phyloP scores from a whole-genome alignment of 2,888 invertebrate genomes.

The Nasonia oneida region DNA sequence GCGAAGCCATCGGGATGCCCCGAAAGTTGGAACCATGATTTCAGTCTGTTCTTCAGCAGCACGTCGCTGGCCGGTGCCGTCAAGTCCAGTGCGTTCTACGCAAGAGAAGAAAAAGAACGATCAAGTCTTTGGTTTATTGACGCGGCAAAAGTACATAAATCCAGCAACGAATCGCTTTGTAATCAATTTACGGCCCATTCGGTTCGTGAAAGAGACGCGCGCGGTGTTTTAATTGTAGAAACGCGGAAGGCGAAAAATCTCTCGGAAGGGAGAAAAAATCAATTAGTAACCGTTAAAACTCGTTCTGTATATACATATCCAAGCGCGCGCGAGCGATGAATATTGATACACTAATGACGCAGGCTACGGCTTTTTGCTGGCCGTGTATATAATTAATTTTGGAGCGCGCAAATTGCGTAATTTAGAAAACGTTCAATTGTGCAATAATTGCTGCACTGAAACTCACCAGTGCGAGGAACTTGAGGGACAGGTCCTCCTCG shows the following conservation, averaged over 20 bases:
- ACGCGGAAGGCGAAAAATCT: not conserved
- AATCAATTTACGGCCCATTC: not conserved
- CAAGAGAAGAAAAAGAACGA: conserved; percentile 24
- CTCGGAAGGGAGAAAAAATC: not conserved
- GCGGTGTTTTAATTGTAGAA: conserved; percentile 21
- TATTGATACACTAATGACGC: conserved; percentile 47
- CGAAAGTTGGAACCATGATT: conserved; percentile 93
- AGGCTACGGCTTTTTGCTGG: conserved; percentile 12
- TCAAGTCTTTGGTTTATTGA: no score
- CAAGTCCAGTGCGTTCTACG: conserved; percentile 93
- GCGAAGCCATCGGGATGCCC: conserved; percentile 96
- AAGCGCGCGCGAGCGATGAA: conserved; percentile 25
- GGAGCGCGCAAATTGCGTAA: not conserved
- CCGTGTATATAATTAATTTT: not conserved
- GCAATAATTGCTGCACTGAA: not conserved
- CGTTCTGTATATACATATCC: not conserved
- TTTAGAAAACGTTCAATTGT: not conserved
- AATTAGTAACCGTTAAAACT: conserved; percentile 30
- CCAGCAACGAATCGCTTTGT: not conserved
- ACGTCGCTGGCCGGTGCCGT: conserved; percentile 95
- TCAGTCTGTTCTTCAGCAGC: conserved; percentile 85
- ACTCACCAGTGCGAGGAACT: conserved; percentile 78
- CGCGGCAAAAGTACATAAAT: no score
- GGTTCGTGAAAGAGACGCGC: no score
- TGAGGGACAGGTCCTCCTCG: conserved; percentile 75